Evolutionary conservation across 1,140 invertebrate genomes (phyloP), one percentile per base, ranked within the genome.

Genomic region (Pseudomyrmex concolor): DNA sequence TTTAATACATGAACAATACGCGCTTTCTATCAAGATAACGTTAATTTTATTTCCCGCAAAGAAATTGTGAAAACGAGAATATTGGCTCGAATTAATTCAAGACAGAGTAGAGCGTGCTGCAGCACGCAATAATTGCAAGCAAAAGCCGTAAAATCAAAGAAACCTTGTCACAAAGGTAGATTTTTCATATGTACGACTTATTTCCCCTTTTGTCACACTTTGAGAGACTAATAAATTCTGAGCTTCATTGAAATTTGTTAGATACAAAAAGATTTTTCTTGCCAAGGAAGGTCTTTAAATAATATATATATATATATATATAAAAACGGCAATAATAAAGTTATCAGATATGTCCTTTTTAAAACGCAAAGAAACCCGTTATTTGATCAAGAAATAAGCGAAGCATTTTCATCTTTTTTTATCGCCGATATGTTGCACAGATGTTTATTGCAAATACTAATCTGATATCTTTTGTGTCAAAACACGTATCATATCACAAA

Each of bases 201-300:
- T 34, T 54, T 34, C 7, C 51, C 50, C 51, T 34, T 34, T 5
- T 34, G 5, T 34, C 5, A 34, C 34, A 8, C 17, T 70, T 70
- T 51, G 51, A 70, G 15, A 70, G 8, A 8, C 13, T 54, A n/a
- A 54, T 55, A 70, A 70, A 55, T 70, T 70, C 15, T 10, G 22
- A 10, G 7, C 4, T 54, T 54, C 17, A 15, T 55, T 25, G 22
- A 51, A 68, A 4, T 19, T 45, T 10, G 17, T 34, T 48, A 66
- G 13, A 68, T 54, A 22, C 17, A 2, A 45, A 34, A 34, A 7
- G 5, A 7, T 34, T 0, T 34, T 34, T 34, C 34, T 34, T 34
- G 22, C 7, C 50, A 70, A 54, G 50, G 17, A 10, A n/a, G 50
- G 1, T 34, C 15, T n/a, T n/a, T n/a, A n/a, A n/a, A n/a, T n/a